Conservation (phyloP, 2,888 invertebrate species). For the Acrocera orbiculus region DNA sequence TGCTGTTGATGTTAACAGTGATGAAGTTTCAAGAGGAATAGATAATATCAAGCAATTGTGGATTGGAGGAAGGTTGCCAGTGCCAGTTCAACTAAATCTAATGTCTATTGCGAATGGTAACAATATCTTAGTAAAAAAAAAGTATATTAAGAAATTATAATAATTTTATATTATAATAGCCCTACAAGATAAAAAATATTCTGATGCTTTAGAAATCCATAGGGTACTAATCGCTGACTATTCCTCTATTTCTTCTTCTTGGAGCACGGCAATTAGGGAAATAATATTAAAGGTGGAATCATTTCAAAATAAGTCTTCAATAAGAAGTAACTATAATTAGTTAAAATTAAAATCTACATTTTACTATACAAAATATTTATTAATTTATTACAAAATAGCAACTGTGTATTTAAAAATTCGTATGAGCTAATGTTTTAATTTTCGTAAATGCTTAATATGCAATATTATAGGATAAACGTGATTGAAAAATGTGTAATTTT, state of each 20-base stretch:
- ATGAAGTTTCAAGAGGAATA: constrained; percentile 19
- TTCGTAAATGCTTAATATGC: too few relatives aligned
- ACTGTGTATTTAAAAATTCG: too few relatives aligned
- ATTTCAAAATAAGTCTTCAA: too few relatives aligned
- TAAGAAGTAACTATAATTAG: too few relatives aligned
- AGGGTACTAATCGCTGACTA: constrained; percentile 18
- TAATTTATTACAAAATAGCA: too few relatives aligned
- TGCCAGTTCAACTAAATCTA: constrained; percentile 17
- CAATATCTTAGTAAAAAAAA: not conserved
- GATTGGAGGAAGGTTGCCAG: constrained; percentile 17
- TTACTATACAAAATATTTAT: too few relatives aligned
- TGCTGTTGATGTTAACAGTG: constrained; percentile 14
- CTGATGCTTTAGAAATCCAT: constrained; percentile 20
- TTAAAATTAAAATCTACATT: too few relatives aligned
- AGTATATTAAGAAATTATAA: too few relatives aligned
- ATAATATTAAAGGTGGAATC: too few relatives aligned
- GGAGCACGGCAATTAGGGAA: constrained; percentile 18
- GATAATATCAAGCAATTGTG: constrained; percentile 20
- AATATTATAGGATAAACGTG: too few relatives aligned
- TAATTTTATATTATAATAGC: constrained; percentile 11
- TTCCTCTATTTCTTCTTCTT: constrained; percentile 18
- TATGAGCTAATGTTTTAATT: too few relatives aligned
- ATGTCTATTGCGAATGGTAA: constrained; percentile 18
- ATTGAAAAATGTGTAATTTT: too few relatives aligned
- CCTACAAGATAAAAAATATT: constrained; percentile 14